Evolutionary conservation across 2,113 vertebrate species (phyloP).

Genomic region (Nanger granti): DNA sequence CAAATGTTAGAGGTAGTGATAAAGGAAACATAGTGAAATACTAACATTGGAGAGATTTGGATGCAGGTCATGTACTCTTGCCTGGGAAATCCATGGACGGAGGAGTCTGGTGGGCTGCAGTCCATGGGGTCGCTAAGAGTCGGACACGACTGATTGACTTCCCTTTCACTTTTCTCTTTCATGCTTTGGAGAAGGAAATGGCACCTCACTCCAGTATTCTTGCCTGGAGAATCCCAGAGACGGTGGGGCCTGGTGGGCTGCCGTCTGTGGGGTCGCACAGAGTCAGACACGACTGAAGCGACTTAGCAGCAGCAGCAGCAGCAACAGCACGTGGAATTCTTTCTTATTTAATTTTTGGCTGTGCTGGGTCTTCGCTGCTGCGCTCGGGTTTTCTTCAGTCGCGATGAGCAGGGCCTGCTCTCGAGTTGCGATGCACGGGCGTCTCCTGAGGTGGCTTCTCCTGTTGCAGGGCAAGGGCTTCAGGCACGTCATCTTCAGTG

Average conservation of each 20-base stretch:
- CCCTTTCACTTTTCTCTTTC: no score
- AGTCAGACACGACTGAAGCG: no score
- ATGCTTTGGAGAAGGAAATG: no score
- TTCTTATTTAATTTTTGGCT: background rate
- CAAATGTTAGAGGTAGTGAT: background rate
- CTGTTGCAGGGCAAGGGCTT: background rate
- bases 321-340: background rate
- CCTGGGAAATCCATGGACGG: no score
- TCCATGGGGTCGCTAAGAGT: no score
- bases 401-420: background rate
- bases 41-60: background rate
- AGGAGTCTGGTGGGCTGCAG: no score
- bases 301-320: no score
- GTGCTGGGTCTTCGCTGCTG: background rate
- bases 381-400: background rate
- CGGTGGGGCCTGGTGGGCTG: no score
- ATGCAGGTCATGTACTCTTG: background rate
- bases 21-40: background rate
- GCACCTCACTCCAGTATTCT: no score
- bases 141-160: no score
- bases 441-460: background rate
- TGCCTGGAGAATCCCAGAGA: no score
- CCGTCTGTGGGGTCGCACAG: no score
- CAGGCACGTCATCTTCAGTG: background rate
- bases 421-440: fast-evolving